Evolutionary conservation across 2,888 invertebrate species (phyloP), one percentile per base, ranked within the genome.

Genomic region (Agrilus biguttatus): DNA sequence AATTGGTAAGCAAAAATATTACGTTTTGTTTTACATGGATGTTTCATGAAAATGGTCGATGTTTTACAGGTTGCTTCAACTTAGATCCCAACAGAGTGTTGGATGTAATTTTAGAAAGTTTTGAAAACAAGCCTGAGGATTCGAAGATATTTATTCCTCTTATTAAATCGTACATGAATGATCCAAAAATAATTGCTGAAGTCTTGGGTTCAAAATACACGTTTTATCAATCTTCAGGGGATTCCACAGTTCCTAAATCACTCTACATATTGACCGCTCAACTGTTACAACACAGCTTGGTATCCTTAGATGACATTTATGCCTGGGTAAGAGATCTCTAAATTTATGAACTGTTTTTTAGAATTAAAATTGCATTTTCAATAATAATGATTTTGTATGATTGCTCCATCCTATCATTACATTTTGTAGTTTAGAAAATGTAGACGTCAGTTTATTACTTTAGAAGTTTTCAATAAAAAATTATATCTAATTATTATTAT

Each of bases 71-170:
- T 58, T 96, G 95, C 66, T 99, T 98, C 65, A 97, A 97, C 70
- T 76, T 99, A 62, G 98, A 99, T 69, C 98, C 98, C 5, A 98
- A 98, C 66, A 75, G 97, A 59, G 95, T 96, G 12, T 70, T 97
- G 50, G 98, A 98, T 62, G 82, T 97, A 48, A 86, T 99, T 53
- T 70, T 99, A 55, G 97, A 98, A 67, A 88, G 91, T 23, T 96
- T 98, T 71, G 97, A 98, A 63, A 82, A 83, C 51, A 78, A 86
- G 43, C 82, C 86, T 1, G 76, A 84, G 53, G 74, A 83, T 62
- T 78, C 81, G 54, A 74, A 76, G 41, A 72, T 92, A 54, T 96
- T 93, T 66, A 83, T 95, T 59, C 84, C 88, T 1, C 71, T 98
- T 41, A 70, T 92, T 43, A 78, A 81, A 53, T 82, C 83, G 8